Evolutionary conservation across 2,797 vertebrate genomes (phyloP).

Genomic region (Decapterus maruadsi): DNA sequence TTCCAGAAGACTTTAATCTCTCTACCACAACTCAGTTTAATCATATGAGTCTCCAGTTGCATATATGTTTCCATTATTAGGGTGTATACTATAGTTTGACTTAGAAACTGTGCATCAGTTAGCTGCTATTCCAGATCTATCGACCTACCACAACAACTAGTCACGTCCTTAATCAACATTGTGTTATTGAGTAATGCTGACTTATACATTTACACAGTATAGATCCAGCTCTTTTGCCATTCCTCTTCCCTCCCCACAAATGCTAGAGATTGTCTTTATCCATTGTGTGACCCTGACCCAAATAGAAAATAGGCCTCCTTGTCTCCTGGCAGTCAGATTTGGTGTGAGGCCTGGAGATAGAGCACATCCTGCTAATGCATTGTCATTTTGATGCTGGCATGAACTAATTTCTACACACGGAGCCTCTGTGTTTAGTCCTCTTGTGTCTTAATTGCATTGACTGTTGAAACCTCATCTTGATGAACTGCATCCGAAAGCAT

Average conservation of each 20-base stretch:
- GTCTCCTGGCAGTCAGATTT: slow-evolving; percentile 24
- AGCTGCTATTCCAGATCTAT: not conserved
- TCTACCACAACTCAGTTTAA: not conserved
- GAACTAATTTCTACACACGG: slow-evolving; percentile 14
- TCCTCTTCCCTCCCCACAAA: not conserved
- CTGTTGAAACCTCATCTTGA: slow-evolving; percentile 22
- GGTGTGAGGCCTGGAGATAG: slow-evolving; percentile 2
- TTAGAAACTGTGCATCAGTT: not conserved
- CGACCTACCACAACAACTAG: not conserved
- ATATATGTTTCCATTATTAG: not conserved
- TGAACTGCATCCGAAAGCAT: slow-evolving; percentile 29
- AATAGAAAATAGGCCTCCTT: slow-evolving; percentile 48
- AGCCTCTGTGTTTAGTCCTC: not conserved
- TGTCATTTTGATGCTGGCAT: slow-evolving; percentile 8
- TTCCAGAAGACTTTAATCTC: slow-evolving; percentile 2
- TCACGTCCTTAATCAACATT: not conserved
- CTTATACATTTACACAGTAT: not conserved
- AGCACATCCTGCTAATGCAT: slow-evolving; percentile 8
- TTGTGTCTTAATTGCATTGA: not conserved
- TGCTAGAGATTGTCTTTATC: not conserved
- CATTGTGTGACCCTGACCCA: slow-evolving; percentile 46
- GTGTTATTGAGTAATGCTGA: not conserved
- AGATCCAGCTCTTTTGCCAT: not conserved
- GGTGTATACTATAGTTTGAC: not conserved
- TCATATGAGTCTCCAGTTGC: not conserved